Percentiles rank a stretch among this genome's conserved stretches.
phyloP scores from a whole-genome alignment of 2,888 invertebrate species.

The Argynnis bischoffii region DNA sequence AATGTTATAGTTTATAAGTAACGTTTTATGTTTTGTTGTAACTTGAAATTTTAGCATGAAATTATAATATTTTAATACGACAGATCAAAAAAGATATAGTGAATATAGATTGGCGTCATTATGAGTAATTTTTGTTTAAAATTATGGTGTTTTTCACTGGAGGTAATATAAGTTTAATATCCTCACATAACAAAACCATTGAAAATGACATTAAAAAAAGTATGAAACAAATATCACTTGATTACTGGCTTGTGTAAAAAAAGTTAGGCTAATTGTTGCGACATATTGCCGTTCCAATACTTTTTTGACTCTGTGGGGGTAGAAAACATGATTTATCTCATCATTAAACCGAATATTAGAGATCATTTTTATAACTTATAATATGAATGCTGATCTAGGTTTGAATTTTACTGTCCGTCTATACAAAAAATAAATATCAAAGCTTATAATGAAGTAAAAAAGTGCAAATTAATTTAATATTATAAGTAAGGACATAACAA shows the following conservation, averaged over 20 bases:
- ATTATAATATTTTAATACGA: too few species aligned
- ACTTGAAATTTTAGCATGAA: too few species aligned
- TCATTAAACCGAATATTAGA: not conserved
- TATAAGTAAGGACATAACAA: slow-evolving; percentile 18
- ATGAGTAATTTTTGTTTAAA: too few species aligned
- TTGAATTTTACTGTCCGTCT: not conserved
- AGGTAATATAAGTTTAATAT: too few species aligned
- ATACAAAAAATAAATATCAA: not conserved
- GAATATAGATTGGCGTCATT: too few species aligned
- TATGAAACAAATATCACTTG: slow-evolving; percentile 1
- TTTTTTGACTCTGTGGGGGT: slow-evolving; percentile 4
- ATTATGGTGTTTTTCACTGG: too few species aligned
- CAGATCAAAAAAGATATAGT: too few species aligned
- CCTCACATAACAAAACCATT: too few species aligned
- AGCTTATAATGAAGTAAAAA: slow-evolving; percentile 2
- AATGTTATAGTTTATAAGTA: too few species aligned
- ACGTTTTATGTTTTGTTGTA: too few species aligned
- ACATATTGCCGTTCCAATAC: slow-evolving; percentile 8
- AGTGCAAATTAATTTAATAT: slow-evolving; percentile 21
- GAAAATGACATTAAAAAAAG: not conserved
- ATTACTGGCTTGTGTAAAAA: slow-evolving; percentile 23
- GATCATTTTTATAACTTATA: not conserved
- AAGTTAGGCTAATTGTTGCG: not conserved
- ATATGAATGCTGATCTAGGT: not conserved
- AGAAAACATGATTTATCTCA: slow-evolving; percentile 16